Evolutionary conservation across 2,113 vertebrate species (phyloP), one percentile per base, ranked within the genome.

Genomic region (Prietella phreatophila): DNA sequence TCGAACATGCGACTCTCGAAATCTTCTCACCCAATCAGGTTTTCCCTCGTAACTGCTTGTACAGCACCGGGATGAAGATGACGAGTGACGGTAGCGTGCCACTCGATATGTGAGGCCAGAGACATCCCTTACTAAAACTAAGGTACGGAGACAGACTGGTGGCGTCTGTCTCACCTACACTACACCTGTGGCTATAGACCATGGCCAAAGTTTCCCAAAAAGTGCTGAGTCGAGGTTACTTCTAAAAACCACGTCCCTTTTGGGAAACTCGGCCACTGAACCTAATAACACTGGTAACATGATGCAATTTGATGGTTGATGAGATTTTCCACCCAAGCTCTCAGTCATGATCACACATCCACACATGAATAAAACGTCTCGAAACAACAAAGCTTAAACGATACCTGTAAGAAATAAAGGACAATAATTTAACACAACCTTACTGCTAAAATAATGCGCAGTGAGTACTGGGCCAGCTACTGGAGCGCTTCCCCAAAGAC

Each of bases 81-180:
- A 50, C 33, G 11, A 85, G 84, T 1, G 86, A 85, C 30, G 76
- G 75, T 88, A 91, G 86, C 92, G 79, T 94, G 94, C 93, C 93
- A 96, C 65, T 92, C 93, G 92, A 93, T 89, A 93, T 88, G 94
- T 91, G 94, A 94, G 89, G 94, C 96, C 96, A 97, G 96, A 97
- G 97, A 97, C 95, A 95, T 97, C 96, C 97, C 95, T 98, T 97
- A 97, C 96, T 97, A 97, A 96, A 96, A 96, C 96, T 96, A 98
- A 96, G 96, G 95, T 97, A 96, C 97, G 96, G 96, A 91, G 91
- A 93, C 93, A 93, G 91, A 91, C 56, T 91, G 84, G 47, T 63
- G 78, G 33, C 90, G 94, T 94, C 96, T 94, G 94, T 95, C 95
- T 96, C 96, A 95, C 96, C 94, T 94, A 94, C 83, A 82, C 96